Conservation (phyloP, 2,888 invertebrate species). For the Agrotis segetum region DNA sequence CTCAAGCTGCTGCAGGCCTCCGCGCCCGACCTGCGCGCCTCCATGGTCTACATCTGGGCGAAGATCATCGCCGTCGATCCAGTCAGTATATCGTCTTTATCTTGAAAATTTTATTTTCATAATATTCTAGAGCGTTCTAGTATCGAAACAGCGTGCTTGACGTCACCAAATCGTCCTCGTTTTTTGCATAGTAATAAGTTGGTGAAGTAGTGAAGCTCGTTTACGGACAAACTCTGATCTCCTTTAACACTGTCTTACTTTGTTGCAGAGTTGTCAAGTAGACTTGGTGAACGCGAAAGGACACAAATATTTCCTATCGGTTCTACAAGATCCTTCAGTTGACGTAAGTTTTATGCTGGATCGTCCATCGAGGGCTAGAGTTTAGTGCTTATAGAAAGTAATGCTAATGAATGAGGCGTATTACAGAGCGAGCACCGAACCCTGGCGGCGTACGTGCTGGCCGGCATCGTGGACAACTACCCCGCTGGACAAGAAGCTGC, state of each 20-base stretch:
- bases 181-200: too few relatives aligned
- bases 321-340: conserved; percentile 96
- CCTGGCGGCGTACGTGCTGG: conserved; percentile 98
- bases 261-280: conserved; percentile 96
- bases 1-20: conserved; percentile 98
- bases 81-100: conserved; percentile 82
- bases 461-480: conserved; percentile 97
- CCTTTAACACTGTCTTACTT: background rate
- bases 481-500: conserved; percentile 97
- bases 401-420: background rate
- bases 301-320: conserved; percentile 98
- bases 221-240: background rate
- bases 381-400: too few relatives aligned
- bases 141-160: too few relatives aligned
- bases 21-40: conserved; percentile 97
- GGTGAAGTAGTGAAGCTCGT: too few relatives aligned
- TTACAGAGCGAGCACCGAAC: conserved; percentile 95
- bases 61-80: conserved; percentile 99
- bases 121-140: too few relatives aligned
- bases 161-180: too few relatives aligned
- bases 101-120: too few relatives aligned
- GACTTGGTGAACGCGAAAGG: conserved; percentile 98
- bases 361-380: too few relatives aligned
- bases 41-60: conserved; percentile 99
- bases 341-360: conserved; percentile 91